Percentiles rank a stretch among this genome's conserved stretches.
phyloP scores from a whole-genome alignment of 1,140 invertebrate species.

The Proctacanthus coquilletti region DNA sequence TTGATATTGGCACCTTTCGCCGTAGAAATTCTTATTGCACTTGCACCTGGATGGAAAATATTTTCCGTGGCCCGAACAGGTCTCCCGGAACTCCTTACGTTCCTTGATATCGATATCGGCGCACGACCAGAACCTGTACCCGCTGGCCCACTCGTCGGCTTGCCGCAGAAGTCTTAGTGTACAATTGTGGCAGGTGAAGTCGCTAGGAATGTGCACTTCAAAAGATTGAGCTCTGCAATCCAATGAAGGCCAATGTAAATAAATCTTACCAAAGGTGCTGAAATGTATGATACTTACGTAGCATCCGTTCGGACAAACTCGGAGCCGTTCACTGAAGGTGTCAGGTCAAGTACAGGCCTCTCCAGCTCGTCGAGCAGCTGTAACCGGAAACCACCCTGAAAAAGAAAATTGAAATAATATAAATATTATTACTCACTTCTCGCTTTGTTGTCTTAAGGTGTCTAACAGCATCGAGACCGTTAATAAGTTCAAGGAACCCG shows the following conservation, averaged over 20 bases:
- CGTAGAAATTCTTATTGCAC: conserved; percentile 68
- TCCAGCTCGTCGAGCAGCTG: conserved; percentile 70
- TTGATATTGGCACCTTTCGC: conserved; percentile 63
- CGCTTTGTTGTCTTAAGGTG: too few species aligned
- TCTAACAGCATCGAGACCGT: too few species aligned
- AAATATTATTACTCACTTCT: too few species aligned
- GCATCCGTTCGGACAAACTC: conserved; percentile 67
- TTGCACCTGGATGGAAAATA: conserved; percentile 61
- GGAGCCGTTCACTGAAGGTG: conserved; percentile 58
- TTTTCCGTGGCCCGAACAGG: conserved; percentile 67
- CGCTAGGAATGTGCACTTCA: conserved; percentile 57
- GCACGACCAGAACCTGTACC: conserved; percentile 87
- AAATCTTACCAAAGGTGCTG: not conserved
- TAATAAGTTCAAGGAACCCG: too few species aligned
- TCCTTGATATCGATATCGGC: conserved; percentile 78
- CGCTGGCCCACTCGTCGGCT: conserved; percentile 72
- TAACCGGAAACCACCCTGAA: conserved; percentile 73
- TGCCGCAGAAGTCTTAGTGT: conserved; percentile 75
- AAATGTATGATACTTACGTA: conserved; percentile 36
- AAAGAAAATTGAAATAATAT: conserved; percentile 21
- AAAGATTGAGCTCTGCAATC: conserved; percentile 60
- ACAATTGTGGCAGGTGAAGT: conserved; percentile 78
- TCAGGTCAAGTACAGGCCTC: conserved; percentile 65
- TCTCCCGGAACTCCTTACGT: conserved; percentile 58
- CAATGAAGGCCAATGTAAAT: not conserved